Evolutionary conservation across 2,797 vertebrate genomes (phyloP).

Genomic region (Urophycis tenuis): DNA sequence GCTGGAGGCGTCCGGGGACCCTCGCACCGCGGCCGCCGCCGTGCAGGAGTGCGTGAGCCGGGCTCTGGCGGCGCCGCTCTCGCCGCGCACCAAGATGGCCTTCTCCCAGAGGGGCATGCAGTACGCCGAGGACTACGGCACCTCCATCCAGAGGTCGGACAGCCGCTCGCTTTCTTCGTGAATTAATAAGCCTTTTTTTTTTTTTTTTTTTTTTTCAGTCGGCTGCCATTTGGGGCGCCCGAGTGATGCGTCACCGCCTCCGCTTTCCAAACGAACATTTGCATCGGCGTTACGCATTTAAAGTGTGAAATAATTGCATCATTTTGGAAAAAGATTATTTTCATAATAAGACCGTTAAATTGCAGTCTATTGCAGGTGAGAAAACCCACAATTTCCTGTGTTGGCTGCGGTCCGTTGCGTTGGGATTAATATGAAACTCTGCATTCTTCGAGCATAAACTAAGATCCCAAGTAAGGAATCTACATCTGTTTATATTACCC

Average conservation of each 20-base stretch:
- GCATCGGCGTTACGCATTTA: neutral
- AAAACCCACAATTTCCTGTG: neutral
- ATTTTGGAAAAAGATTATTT: neutral
- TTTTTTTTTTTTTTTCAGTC: too few relatives aligned
- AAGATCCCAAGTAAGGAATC: neutral
- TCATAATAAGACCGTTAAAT: neutral
- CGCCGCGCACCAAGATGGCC: slow-evolving; percentile 70
- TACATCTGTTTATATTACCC: neutral
- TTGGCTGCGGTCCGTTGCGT: neutral
- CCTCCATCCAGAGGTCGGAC: slow-evolving; percentile 72
- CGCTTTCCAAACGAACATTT: too few relatives aligned
- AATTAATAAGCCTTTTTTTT: too few relatives aligned
- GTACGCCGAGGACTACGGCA: slow-evolving; percentile 79
- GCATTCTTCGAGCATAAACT: neutral
- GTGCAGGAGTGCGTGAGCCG: slow-evolving; percentile 76
- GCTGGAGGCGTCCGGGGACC: slow-evolving; percentile 73
- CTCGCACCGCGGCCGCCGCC: slow-evolving; percentile 62
- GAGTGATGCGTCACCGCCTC: neutral
- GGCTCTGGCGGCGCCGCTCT: slow-evolving; percentile 73
- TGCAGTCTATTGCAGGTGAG: neutral
- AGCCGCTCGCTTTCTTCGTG: too few relatives aligned
- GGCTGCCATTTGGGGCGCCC: neutral
- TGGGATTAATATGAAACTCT: neutral
- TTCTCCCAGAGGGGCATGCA: slow-evolving; percentile 80
- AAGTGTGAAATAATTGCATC: neutral